Percentiles rank a stretch among this genome's conserved stretches.
Conservation (phyloP, 2,797 vertebrate genomes). For the Hemibagrus guttatus region DNA sequence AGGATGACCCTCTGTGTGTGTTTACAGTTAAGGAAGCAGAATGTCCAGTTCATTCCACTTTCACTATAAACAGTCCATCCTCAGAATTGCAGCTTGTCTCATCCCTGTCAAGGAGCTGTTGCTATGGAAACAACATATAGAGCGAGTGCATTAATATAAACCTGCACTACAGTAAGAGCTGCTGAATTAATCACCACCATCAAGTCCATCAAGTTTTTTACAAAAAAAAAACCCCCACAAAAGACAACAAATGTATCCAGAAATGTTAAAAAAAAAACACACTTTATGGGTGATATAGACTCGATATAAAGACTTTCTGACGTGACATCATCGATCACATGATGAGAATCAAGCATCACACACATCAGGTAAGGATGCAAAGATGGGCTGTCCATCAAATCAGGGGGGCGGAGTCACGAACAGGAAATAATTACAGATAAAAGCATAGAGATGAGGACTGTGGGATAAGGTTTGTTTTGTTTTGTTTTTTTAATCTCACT, state of each 20-base stretch:
- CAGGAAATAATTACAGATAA: background rate
- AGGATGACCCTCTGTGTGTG: background rate
- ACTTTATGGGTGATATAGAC: background rate
- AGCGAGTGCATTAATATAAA: background rate
- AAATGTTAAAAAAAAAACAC: background rate
- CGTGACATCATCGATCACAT: conserved; percentile 13
- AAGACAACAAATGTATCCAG: background rate
- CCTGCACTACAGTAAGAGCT: background rate
- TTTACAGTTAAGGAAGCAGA: background rate
- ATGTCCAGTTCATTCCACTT: background rate
- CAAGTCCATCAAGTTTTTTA: background rate
- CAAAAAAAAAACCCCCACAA: background rate
- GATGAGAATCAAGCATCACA: background rate
- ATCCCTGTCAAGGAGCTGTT: background rate
- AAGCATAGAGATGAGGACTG: background rate
- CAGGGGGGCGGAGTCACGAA: background rate
- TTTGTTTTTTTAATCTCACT: background rate
- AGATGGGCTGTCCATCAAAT: background rate
- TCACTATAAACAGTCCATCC: background rate
- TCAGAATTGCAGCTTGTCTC: background rate
- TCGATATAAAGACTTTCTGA: background rate
- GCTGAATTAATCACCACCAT: background rate
- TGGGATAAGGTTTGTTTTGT: background rate
- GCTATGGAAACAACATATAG: background rate
- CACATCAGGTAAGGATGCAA: background rate